Conservation (phyloP, 2,888 invertebrate genomes). For the Cataglyphis livida region DNA sequence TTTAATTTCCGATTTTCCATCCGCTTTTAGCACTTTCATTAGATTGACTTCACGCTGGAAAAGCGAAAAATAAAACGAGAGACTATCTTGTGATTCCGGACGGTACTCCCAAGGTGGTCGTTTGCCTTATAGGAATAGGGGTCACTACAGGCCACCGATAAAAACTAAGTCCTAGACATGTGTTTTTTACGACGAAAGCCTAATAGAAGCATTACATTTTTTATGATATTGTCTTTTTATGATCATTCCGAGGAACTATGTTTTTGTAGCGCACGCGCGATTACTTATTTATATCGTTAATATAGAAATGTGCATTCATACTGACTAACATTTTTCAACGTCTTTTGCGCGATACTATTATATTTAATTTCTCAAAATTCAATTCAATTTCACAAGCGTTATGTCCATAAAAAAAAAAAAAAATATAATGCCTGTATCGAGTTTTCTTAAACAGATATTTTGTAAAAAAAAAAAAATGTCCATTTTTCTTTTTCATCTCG, state of each 20-base stretch:
- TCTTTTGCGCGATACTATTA: not conserved
- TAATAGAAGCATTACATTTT: constrained; percentile 29
- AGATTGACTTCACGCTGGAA: not conserved
- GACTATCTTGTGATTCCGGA: not conserved
- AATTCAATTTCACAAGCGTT: not conserved
- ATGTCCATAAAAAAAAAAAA: not conserved
- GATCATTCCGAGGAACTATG: not conserved
- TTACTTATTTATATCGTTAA: not conserved
- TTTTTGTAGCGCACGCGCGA: not conserved
- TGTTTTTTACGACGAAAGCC: constrained; percentile 17
- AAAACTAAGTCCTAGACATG: constrained; percentile 7
- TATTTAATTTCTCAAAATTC: not conserved
- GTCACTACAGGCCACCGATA: not conserved
- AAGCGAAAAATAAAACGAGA: not conserved
- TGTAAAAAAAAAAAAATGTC: not conserved
- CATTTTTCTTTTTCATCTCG: not conserved
- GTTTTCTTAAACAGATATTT: not conserved
- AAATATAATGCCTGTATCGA: not conserved
- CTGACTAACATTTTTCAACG: not conserved
- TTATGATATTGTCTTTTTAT: not conserved
- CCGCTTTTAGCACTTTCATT: constrained; percentile 27
- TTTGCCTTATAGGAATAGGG: not conserved
- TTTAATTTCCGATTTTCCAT: constrained; percentile 29
- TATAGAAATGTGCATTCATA: not conserved
- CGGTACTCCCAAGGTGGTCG: not conserved